These are phyloP conservation scores for Sarcophaga variegata DNA, from an alignment of 2,888 invertebrate species.

Conservation along the genomic window DNA sequence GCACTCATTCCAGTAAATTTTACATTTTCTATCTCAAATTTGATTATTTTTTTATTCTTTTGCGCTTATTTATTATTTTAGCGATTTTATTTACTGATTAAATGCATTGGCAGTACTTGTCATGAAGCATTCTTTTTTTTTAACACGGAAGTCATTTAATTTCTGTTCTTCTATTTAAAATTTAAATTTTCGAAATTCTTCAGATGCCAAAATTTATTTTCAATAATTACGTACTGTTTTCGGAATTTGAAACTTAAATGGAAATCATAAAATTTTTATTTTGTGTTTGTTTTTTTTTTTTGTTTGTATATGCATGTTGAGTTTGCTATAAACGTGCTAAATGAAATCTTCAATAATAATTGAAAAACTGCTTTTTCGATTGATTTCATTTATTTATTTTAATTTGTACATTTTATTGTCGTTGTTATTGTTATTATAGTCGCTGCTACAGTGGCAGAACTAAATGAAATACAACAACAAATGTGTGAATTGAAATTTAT, in stretches of 20 bases:
- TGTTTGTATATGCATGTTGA: neutral
- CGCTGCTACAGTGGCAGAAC: neutral
- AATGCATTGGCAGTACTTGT: too few relatives aligned
- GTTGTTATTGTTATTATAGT: neutral
- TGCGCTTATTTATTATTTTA: too few relatives aligned
- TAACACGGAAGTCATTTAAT: constrained; percentile 19
- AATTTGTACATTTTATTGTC: constrained; percentile 12
- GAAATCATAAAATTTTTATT: constrained; percentile 8
- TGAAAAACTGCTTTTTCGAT: neutral
- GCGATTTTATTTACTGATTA: too few relatives aligned
- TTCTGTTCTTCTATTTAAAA: neutral
- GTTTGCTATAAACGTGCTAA: constrained; percentile 11
- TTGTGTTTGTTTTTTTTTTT: constrained; percentile 24
- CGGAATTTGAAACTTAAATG: constrained; percentile 7
- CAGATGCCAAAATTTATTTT: constrained; percentile 22
- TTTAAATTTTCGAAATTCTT: neutral
- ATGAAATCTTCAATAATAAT: neutral
- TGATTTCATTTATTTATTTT: constrained; percentile 35
- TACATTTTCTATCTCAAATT: too few relatives aligned
- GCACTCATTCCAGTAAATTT: too few relatives aligned
- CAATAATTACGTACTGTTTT: neutral
- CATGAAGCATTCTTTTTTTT: neutral
- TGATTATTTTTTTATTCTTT: too few relatives aligned
- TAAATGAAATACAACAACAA: neutral
- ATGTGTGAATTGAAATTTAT: constrained; percentile 65